These are phyloP conservation scores for Falco punctatus DNA, from an alignment of 2,113 vertebrate genomes.

Conservation along the genomic window DNA sequence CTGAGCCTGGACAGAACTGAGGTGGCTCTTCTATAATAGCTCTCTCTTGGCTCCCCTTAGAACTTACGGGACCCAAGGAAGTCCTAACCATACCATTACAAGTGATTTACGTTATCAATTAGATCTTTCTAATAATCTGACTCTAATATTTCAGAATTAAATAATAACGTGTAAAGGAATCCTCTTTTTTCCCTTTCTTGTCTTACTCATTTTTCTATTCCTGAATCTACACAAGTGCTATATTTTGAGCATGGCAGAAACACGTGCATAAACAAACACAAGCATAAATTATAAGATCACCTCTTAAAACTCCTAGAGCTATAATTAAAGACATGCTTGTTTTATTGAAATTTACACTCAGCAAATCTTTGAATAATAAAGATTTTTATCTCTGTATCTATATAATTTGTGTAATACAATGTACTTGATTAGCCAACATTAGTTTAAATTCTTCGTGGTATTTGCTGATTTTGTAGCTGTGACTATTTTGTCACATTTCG, in stretches of 20 bases:
- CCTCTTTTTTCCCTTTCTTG: rapidly evolving
- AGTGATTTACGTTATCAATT: background rate
- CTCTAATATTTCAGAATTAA: background rate
- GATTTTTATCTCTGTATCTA: background rate
- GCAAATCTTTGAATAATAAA: background rate
- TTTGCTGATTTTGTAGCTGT: conserved; percentile 30
- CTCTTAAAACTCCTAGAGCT: background rate
- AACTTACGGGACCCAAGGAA: background rate
- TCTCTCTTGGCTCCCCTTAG: background rate
- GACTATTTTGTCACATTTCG: conserved; percentile 63
- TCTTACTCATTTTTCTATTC: background rate
- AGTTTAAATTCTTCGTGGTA: conserved; percentile 28
- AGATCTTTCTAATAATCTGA: background rate
- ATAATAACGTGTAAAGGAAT: background rate
- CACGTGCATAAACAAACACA: background rate
- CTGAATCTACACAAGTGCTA: background rate
- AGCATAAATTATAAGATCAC: background rate
- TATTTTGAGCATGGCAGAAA: background rate
- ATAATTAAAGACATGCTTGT: background rate
- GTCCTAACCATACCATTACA: background rate
- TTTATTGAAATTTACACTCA: background rate
- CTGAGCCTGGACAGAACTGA: background rate
- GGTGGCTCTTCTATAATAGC: background rate
- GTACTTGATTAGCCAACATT: conserved; percentile 20
- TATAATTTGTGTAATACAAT: background rate